Conservation (phyloP, 2,113 vertebrate genomes). For the Anguilla japonica region DNA sequence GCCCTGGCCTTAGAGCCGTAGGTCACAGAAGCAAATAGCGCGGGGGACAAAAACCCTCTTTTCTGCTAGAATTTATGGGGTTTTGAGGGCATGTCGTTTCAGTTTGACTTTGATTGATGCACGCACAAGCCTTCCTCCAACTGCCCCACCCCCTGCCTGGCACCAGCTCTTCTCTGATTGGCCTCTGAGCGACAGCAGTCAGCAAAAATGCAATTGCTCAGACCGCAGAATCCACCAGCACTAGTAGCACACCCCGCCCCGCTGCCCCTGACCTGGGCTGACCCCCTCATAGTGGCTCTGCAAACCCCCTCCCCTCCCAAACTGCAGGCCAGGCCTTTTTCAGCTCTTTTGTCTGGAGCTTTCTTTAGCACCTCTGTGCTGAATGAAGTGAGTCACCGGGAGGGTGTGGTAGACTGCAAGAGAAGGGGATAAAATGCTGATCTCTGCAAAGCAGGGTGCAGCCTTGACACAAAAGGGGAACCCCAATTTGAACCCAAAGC, state of each 20-base stretch:
- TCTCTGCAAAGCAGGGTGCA: not conserved
- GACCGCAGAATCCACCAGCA: conserved; percentile 58
- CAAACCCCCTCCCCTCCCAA: conserved; percentile 52
- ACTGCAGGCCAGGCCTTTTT: not conserved
- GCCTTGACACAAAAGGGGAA: not conserved
- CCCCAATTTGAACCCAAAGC: not conserved
- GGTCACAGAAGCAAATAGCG: not conserved
- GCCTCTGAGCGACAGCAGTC: conserved; percentile 33
- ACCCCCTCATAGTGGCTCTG: conserved; percentile 45
- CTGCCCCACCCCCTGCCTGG: not conserved
- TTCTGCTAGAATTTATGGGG: not conserved
- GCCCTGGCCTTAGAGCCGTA: not conserved
- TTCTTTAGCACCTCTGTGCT: not conserved
- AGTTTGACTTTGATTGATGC: conserved; percentile 10
- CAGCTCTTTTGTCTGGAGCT: conserved; percentile 6
- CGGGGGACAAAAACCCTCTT: not conserved
- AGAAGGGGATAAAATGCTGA: not conserved
- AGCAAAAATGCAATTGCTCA: conserved; percentile 73
- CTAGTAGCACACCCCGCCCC: conserved; percentile 35
- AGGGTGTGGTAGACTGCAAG: not conserved
- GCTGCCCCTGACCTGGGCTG: conserved; percentile 47
- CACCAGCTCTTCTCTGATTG: conserved; percentile 15
- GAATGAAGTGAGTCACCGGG: not conserved
- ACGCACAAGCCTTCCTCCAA: not conserved
- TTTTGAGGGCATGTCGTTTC: not conserved